These are phyloP conservation scores for Aporophyla nigra DNA, from an alignment of 2,888 invertebrate genomes.

Conservation along the genomic window DNA sequence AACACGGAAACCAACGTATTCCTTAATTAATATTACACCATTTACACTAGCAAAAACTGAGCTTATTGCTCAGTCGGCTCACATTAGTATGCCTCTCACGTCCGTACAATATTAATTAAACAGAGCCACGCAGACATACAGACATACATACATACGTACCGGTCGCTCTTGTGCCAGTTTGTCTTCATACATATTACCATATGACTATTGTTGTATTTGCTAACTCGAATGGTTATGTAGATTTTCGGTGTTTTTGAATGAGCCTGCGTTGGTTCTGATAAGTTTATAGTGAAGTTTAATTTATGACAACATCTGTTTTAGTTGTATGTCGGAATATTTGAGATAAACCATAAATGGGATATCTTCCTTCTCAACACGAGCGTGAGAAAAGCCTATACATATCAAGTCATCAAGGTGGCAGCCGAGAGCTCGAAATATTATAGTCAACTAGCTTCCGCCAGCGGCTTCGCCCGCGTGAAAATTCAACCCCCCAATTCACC, in stretches of 20 bases:
- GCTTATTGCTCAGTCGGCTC: conserved; percentile 15
- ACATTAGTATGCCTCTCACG: conserved; percentile 66
- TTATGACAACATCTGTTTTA: not conserved
- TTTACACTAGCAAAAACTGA: conserved; percentile 43
- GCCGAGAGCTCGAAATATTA: not conserved
- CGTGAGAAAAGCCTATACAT: too few species aligned
- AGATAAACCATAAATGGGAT: not conserved
- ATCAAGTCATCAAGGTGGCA: not conserved
- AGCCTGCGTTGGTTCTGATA: conserved; percentile 20
- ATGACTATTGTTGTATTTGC: conserved; percentile 56
- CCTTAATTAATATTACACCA: conserved; percentile 46
- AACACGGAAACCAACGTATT: conserved; percentile 34
- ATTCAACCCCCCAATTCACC: too few species aligned
- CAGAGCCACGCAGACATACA: conserved; percentile 56
- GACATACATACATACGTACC: conserved; percentile 56
- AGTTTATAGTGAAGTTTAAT: conserved; percentile 2
- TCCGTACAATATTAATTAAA: conserved; percentile 70
- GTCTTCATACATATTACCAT: conserved; percentile 63
- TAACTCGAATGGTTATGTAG: conserved; percentile 28
- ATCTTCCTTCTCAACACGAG: not conserved
- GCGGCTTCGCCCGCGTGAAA: too few species aligned
- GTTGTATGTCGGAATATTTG: not conserved
- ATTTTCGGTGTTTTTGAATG: conserved; percentile 26
- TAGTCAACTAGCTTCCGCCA: too few species aligned
- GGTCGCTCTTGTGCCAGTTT: conserved; percentile 79